Evolutionary conservation across 2,797 vertebrate genomes (phyloP), one percentile per base, ranked within the genome.

Genomic region (Myiothlypis chrysogaster): DNA sequence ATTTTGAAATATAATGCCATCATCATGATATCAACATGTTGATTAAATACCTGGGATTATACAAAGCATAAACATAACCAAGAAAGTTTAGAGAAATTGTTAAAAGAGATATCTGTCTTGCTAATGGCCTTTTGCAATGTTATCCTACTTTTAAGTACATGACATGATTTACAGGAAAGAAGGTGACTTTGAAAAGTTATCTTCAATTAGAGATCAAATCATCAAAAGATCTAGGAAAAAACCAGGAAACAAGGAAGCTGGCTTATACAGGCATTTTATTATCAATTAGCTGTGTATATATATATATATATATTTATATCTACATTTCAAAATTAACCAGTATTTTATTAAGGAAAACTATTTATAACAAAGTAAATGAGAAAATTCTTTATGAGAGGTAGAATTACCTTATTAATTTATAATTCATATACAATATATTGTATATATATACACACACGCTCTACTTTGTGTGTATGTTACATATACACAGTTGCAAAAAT

Each of bases 331-430:
- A 97, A 97, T 98, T 97, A 91, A 97, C 95, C 93, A 95, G 57
- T 96, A 92, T 96, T 79, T 97, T 83, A 85, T 78, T 77, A 97
- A 85, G 83, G 83, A 97, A 96, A 97, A 93, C 94, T 97, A 98
- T 97, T 97, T 95, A 96, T 98, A 98, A 97, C 97, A 97, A 98
- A 98, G 97, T 97, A 98, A 96, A 97, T 92, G 91, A 96, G 95
- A 98, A 93, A 96, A 79, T 84, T 95, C 76, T 97, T 97, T 96
- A 57, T 97, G 95, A 97, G 97, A 98, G 98, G 98, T 98, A 98
- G 98, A 98, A 98, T 97, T 97, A 97, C 93, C 98, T 96, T 97
- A 97, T 97, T 96, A 96, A 91, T 96, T 95, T 97, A 96, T 81
- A 96, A 87, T 92, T 97, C 90, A 98, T 97, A 95, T 97, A 98